A percentile compares a stretch with the other conserved stretches of the same genome.
Conservation (phyloP, 1,140 invertebrate genomes). For the Vanessa atalanta region DNA sequence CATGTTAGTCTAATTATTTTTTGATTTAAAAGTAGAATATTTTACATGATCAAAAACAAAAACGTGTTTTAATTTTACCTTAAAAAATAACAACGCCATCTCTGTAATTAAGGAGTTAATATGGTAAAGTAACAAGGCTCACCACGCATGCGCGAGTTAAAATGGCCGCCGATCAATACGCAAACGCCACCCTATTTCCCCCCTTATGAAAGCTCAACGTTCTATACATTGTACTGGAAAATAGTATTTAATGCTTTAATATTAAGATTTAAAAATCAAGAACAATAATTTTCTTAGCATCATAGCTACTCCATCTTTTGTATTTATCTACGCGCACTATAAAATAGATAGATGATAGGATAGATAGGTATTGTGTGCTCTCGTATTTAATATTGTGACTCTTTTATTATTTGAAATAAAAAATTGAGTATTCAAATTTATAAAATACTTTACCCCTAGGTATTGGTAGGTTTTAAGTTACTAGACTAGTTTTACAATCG, state of each 20-base stretch:
- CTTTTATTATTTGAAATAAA: no score
- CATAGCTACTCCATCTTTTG: constrained; percentile 35
- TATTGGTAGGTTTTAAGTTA: no score
- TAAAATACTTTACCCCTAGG: no score
- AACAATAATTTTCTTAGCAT: constrained; percentile 2
- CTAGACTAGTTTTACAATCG: no score
- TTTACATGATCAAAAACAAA: background rate
- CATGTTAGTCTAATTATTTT: no score
- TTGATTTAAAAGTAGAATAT: no score
- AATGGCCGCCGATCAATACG: constrained; percentile 76
- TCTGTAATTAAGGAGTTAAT: constrained; percentile 46
- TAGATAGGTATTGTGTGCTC: constrained; percentile 22
- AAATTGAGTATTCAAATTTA: no score
- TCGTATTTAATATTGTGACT: background rate
- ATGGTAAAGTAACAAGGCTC: constrained; percentile 10
- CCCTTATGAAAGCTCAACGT: constrained; percentile 34
- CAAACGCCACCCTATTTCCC: constrained; percentile 62
- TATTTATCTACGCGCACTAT: constrained; percentile 32
- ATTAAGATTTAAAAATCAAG: constrained; percentile 22
- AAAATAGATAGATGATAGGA: constrained; percentile 20
- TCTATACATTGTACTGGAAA: constrained; percentile 25
- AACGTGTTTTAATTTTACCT: constrained; percentile 27
- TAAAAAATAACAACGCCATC: constrained; percentile 62
- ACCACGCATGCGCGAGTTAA: constrained; percentile 68
- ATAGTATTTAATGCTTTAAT: constrained; percentile 14